Percentiles rank a stretch among this genome's conserved stretches.
phyloP scores from a whole-genome alignment of 2,888 invertebrate species.

The Troglohyphantes excavatus region DNA sequence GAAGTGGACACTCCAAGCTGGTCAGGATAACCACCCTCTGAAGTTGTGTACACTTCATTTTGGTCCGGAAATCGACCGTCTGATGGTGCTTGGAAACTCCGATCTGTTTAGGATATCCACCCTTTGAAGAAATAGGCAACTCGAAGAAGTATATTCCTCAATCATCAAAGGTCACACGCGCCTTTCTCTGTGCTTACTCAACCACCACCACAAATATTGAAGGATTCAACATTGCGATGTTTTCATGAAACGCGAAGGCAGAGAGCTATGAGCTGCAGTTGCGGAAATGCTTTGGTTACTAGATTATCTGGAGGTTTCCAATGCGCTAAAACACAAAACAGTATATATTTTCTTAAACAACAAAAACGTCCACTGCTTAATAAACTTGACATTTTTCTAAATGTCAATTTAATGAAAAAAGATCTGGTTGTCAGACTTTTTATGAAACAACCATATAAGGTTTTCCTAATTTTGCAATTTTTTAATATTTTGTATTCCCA shows the following conservation, averaged over 20 bases:
- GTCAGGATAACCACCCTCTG: not conserved
- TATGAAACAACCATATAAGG: too few species aligned
- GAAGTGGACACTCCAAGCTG: not conserved
- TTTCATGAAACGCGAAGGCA: not conserved
- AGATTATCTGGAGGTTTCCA: too few species aligned
- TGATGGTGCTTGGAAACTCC: not conserved
- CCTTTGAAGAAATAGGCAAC: not conserved
- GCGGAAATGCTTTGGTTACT: not conserved
- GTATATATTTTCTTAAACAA: too few species aligned
- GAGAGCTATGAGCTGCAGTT: constrained; percentile 9
- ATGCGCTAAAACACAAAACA: too few species aligned
- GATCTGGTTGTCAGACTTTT: too few species aligned
- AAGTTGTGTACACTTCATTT: not conserved
- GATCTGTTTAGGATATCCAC: not conserved
- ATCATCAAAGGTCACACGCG: not conserved
- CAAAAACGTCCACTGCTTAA: too few species aligned
- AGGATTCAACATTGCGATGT: not conserved
- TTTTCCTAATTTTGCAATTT: too few species aligned
- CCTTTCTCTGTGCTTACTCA: constrained; percentile 62
- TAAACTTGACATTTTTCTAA: too few species aligned
- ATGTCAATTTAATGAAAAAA: too few species aligned
- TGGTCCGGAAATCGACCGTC: not conserved
- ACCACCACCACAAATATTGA: not conserved
- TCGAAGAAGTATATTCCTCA: not conserved
- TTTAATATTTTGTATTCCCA: too few species aligned